These are phyloP conservation scores for Drosophila buzzatii DNA, from an alignment of 2,888 invertebrate genomes.

Conservation along the genomic window DNA sequence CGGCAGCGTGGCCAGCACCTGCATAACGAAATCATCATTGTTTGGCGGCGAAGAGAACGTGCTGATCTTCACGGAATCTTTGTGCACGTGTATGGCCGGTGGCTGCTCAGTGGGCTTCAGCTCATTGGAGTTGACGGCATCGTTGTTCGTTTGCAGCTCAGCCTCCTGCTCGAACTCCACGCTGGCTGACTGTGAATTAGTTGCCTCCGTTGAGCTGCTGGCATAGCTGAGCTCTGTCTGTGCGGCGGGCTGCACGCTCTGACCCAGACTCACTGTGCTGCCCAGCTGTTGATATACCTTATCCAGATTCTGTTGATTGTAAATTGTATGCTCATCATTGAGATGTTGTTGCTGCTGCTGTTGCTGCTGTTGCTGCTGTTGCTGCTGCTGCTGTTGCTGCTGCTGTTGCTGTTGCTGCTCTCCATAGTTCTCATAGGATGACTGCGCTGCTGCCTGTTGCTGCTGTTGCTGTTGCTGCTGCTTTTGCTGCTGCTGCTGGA, in stretches of 20 bases:
- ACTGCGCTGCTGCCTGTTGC: slow-evolving; percentile 63
- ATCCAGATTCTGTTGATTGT: slow-evolving; percentile 70
- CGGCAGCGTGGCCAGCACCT: slow-evolving; percentile 78
- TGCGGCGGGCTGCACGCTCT: slow-evolving; percentile 27
- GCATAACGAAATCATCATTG: slow-evolving; percentile 82
- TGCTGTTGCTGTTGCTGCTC: slow-evolving; percentile 65
- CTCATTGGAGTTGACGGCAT: slow-evolving; percentile 44
- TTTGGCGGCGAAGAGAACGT: slow-evolving; percentile 79
- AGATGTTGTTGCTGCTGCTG: slow-evolving; percentile 43
- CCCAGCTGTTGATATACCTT: slow-evolving; percentile 78
- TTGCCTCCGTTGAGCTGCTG: slow-evolving; percentile 58
- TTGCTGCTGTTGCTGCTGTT: slow-evolving; percentile 47
- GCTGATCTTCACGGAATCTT: slow-evolving; percentile 81
- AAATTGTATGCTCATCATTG: slow-evolving; percentile 52
- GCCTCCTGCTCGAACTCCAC: slow-evolving; percentile 76
- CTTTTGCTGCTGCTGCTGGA: slow-evolving; percentile 74
- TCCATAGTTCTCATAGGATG: slow-evolving; percentile 67
- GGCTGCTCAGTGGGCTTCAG: slow-evolving; percentile 56
- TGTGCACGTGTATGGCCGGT: slow-evolving; percentile 75
- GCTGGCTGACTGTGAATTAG: slow-evolving; percentile 60
- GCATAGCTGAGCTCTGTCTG: slow-evolving; percentile 26
- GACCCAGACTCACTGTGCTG: slow-evolving; percentile 45
- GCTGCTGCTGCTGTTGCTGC: slow-evolving; percentile 57
- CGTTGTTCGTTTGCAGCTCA: slow-evolving; percentile 52
- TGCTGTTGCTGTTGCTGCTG: slow-evolving; percentile 68